These are phyloP conservation scores for Lycaena phlaeas DNA, from an alignment of 2,888 invertebrate species.

Conservation along the genomic window DNA sequence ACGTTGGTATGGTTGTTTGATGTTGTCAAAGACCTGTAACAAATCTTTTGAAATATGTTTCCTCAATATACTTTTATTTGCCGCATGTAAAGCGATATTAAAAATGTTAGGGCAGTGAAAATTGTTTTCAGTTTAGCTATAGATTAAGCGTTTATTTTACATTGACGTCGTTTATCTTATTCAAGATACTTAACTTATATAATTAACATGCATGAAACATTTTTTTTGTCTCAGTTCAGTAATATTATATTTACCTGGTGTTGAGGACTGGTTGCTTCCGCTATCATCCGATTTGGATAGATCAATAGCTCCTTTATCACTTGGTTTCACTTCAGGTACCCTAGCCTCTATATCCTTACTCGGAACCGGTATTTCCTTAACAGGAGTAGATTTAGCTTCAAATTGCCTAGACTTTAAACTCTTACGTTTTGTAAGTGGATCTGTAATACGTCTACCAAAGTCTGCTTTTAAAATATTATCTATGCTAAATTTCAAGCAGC, in stretches of 20 bases:
- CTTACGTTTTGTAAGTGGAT: slow-evolving; percentile 77
- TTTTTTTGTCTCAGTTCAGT: not conserved
- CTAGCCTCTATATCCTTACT: slow-evolving; percentile 46
- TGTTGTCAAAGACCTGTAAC: too few relatives aligned
- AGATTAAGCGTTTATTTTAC: too few relatives aligned
- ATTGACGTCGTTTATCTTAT: too few relatives aligned
- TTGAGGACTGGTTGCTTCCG: slow-evolving; percentile 53
- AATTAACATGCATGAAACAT: too few relatives aligned
- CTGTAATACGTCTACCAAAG: slow-evolving; percentile 81
- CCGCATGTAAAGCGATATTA: too few relatives aligned
- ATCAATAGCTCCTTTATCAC: slow-evolving; percentile 59
- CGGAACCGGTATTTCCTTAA: slow-evolving; percentile 38
- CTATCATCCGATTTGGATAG: slow-evolving; percentile 60
- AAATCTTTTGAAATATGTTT: too few relatives aligned
- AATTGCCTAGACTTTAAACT: slow-evolving; percentile 38
- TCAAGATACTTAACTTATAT: too few relatives aligned
- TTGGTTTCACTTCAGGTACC: slow-evolving; percentile 50
- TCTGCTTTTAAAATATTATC: slow-evolving; percentile 90
- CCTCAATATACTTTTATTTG: too few relatives aligned
- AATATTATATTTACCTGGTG: slow-evolving; percentile 50
- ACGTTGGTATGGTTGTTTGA: too few relatives aligned
- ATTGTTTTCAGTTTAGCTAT: too few relatives aligned
- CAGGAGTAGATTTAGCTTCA: slow-evolving; percentile 42
- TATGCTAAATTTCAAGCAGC: slow-evolving; percentile 85
- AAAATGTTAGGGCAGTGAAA: too few relatives aligned